Base-by-base conservation (phyloP, 2,113 vertebrate genomes). In the Cynocephalus volans region DNA sequence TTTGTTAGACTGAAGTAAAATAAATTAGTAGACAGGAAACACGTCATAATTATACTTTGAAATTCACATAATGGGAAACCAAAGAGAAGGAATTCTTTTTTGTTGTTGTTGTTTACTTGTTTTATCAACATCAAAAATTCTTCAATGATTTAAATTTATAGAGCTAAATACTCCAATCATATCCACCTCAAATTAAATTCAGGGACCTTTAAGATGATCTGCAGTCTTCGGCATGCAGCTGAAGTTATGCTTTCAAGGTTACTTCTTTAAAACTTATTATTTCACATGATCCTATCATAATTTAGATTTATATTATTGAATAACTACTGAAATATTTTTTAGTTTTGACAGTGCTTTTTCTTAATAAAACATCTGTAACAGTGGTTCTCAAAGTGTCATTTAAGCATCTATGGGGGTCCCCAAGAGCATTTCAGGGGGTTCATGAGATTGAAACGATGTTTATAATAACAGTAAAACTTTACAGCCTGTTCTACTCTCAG, bases 241-340 rank as follows among this genome's bases (percentile, higher is more conserved):
- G 8, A 28, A 81, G 58, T n/a, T 93, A 65, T 23, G 36, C 36
- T 88, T 75, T 72, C 8, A 64, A 45, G 8, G 23, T 4, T 31
- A 60, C 72, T 80, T 70, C 45, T 92, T 86, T 24, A 92, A 87
- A 88, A 69, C 36, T n/a, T 58, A 33, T 58, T 70, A 41, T 48
- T 86, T 64, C 33, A 31, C 52, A 72, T 60, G 50, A 69, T 90
- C 67, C 23, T n/a, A 31, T 18, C 4, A 48, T 72, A 90, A 86
- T 58, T 72, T 52, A 93, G 60, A 67, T 77, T 85, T 94, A 88
- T 56, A 81, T 56, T 14, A 82, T 6, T 82, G 62, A 91, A 81
- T 70, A 92, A 70, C 24, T 33, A 28, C 26, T 83, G 21, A 95
- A 89, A 96, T 84, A 67, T 92, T 91, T 76, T 72, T 96, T 84